These are phyloP conservation scores for Andrena bucephala DNA, from an alignment of 2,888 invertebrate species.

Conservation along the genomic window DNA sequence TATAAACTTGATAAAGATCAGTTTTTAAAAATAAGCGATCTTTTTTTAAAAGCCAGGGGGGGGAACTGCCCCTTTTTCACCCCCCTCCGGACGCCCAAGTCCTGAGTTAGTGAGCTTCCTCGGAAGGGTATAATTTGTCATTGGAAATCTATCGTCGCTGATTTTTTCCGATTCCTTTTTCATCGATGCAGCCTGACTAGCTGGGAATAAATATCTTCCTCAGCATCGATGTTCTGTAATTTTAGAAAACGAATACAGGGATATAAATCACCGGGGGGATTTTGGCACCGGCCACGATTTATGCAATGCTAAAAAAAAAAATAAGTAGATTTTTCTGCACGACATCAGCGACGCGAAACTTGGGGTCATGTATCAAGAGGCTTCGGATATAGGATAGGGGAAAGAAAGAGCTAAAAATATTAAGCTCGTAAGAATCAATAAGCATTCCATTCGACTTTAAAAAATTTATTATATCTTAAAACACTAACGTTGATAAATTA, in stretches of 20 bases:
- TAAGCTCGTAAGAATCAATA: neutral
- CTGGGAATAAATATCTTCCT: neutral
- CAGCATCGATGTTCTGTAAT: conserved; percentile 1
- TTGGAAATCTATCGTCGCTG: neutral
- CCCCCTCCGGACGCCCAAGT: too few relatives aligned
- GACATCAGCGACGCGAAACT: neutral
- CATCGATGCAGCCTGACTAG: neutral
- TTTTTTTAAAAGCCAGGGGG: too few relatives aligned
- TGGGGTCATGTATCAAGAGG: neutral
- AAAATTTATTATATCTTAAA: neutral
- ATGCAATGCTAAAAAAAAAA: conserved; percentile 23
- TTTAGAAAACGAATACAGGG: neutral
- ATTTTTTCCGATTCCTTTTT: neutral
- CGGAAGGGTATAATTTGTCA: too few relatives aligned
- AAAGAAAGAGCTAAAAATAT: neutral
- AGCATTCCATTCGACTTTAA: neutral
- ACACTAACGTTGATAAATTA: neutral
- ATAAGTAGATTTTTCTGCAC: conserved; percentile 5
- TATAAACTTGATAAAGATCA: too few relatives aligned
- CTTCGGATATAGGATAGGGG: conserved; percentile 15
- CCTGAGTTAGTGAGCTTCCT: neutral
- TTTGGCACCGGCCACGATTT: conserved; percentile 27
- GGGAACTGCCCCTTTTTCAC: too few relatives aligned
- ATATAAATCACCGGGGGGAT: conserved; percentile 4
- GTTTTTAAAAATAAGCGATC: too few relatives aligned